phyloP scores from a whole-genome alignment of 2,888 invertebrate species.

The Xanthostigma xanthostigma region DNA sequence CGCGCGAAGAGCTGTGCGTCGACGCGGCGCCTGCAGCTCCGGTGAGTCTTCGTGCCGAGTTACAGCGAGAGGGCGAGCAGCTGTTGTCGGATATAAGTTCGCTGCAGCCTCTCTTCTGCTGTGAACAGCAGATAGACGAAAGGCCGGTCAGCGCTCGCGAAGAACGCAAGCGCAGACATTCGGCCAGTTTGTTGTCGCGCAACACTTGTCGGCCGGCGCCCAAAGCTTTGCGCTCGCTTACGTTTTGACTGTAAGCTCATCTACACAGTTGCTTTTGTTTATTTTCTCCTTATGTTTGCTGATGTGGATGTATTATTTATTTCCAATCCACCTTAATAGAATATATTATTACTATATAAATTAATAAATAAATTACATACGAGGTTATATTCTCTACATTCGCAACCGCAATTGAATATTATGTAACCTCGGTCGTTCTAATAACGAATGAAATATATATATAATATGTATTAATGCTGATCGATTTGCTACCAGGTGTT shows the following conservation, averaged over 20 bases:
- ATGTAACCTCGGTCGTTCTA: no score
- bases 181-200: slow-evolving; percentile 21
- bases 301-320: no score
- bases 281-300: no score
- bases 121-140: slow-evolving; percentile 18
- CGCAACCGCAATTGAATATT: no score
- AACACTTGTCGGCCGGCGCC: slow-evolving; percentile 3
- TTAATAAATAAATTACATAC: no score
- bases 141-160: slow-evolving; percentile 18
- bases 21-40: slow-evolving; percentile 14
- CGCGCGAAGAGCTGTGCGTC: slow-evolving; percentile 26
- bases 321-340: no score
- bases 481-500: no score
- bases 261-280: no score
- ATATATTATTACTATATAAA: no score
- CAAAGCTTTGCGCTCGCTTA: slow-evolving; percentile 5
- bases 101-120: slow-evolving; percentile 35
- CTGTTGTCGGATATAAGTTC: slow-evolving; percentile 42
- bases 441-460: no score
- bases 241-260: background rate
- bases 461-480: no score
- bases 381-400: no score
- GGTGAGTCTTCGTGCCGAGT: slow-evolving; percentile 30
- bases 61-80: slow-evolving; percentile 44
- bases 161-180: slow-evolving; percentile 45